Base-by-base conservation (phyloP, 1,140 invertebrate species). In the Calliphora vicina region DNA sequence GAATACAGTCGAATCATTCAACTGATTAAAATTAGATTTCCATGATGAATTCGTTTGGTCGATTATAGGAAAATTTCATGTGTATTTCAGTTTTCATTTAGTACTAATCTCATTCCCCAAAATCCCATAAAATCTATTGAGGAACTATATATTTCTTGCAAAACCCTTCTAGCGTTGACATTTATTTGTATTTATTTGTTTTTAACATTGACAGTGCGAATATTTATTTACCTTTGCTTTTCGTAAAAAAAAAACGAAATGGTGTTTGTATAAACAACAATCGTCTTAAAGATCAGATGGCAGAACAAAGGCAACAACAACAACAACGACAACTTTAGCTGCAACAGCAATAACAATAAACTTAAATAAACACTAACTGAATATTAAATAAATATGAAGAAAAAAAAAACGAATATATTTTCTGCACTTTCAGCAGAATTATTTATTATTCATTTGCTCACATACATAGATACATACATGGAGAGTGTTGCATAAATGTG, bases 401-500 rank as follows among this genome's bases (percentile, higher is more conserved):
- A 35, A 35, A 35, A 35, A 35, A 4, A 35, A 4, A 35, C n/a
- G n/a, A n/a, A n/a, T n/a, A n/a, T 71, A 10, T 73, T 29, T 74
- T 74, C 72, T 74, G 72, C 72, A 74, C 26, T 74, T 74, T 74
- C 72, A 74, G 72, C 72, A 74, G 72, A 74, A 74, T 74, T 74
- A 29, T 25, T 72, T 72, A 13, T 72, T 8, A 35, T 35, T 35
- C 29, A 35, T 35, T 35, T 35, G 29, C 29, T 4, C 2, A 35
- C 29, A 35, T 35, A 35, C 29, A 35, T 35, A 8, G 8, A 35
- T 8, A 35, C 29, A 4, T 35, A 35, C 29, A n/a, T n/a, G n/a
- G n/a, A n/a, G n/a, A n/a, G n/a, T n/a, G n/a, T n/a, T n/a, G n/a
- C n/a, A n/a, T n/a, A n/a, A n/a, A n/a, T 35, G 29, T 35, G 29